Percentiles rank a stretch among this genome's conserved stretches.
phyloP scores from a whole-genome alignment of 2,113 vertebrate species.

The Microtus oregoni region DNA sequence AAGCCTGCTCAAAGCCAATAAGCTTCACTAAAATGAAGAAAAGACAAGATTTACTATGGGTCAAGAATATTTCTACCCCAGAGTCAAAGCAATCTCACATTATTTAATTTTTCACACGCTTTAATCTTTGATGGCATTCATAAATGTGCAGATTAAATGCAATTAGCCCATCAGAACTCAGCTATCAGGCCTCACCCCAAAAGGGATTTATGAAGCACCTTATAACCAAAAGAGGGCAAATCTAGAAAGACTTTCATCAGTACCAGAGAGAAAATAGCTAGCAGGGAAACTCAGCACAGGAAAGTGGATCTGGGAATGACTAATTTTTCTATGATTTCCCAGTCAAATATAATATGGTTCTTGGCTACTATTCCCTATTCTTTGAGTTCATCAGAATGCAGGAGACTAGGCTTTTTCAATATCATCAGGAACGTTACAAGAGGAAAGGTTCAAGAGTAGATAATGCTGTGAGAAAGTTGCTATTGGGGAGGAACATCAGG shows the following conservation, averaged over 20 bases:
- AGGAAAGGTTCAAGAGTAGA: background rate
- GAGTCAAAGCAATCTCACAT: constrained; percentile 68
- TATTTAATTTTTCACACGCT: constrained; percentile 73
- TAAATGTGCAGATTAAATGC: constrained; percentile 67
- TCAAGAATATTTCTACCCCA: constrained; percentile 63
- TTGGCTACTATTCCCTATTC: constrained; percentile 30
- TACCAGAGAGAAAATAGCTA: constrained; percentile 9
- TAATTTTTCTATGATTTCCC: constrained; percentile 45
- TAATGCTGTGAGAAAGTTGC: constrained; percentile 51
- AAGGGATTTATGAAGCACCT: constrained; percentile 48
- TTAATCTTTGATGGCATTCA: constrained; percentile 74
- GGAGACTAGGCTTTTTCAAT: background rate
- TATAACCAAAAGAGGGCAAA: background rate
- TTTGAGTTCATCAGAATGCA: background rate
- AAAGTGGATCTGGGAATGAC: background rate
- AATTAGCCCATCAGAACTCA: constrained; percentile 69
- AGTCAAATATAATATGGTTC: background rate
- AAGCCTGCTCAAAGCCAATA: background rate
- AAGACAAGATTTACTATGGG: constrained; percentile 57
- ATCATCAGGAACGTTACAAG: constrained; percentile 47
- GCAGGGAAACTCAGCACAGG: constrained; percentile 22
- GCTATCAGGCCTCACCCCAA: constrained; percentile 10
- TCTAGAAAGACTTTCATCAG: background rate
- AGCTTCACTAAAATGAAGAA: constrained; percentile 60
- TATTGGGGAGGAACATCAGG: constrained; percentile 28